Conservation (phyloP, 2,888 invertebrate genomes). For the Drosophila acutilabella region DNA sequence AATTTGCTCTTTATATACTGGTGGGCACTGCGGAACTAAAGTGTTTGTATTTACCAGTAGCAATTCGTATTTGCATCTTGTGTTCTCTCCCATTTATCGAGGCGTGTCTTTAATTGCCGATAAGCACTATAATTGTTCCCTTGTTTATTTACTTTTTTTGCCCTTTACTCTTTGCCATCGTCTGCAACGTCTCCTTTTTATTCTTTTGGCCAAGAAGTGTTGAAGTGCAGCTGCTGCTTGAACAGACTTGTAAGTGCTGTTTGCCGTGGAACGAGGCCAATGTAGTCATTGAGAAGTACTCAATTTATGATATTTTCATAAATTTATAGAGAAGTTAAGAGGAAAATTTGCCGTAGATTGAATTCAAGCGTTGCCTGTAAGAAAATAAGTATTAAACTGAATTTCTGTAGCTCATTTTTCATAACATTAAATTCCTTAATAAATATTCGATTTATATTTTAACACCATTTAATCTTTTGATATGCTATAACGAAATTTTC, state of each 20-base stretch:
- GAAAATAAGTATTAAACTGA: background rate
- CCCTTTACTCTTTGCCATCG: background rate
- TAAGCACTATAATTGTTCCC: constrained; percentile 64
- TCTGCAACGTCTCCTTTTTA: background rate
- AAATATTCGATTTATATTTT: background rate
- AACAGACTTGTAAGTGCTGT: constrained; percentile 15
- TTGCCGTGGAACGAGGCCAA: constrained; percentile 15
- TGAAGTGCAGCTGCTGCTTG: constrained; percentile 60
- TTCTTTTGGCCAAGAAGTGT: constrained; percentile 41
- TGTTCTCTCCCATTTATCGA: constrained; percentile 31
- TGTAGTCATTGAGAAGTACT: constrained; percentile 6
- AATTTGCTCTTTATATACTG: constrained; percentile 37
- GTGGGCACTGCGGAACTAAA: constrained; percentile 10
- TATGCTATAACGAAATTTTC: background rate
- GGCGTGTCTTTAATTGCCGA: constrained; percentile 68
- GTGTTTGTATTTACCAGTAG: constrained; percentile 37
- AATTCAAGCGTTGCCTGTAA: background rate
- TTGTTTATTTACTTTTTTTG: constrained; percentile 55
- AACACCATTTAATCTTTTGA: background rate
- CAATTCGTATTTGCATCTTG: constrained; percentile 39
- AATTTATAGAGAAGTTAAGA: background rate
- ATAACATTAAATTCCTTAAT: background rate
- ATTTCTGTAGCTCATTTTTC: background rate
- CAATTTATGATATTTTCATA: constrained; percentile 8
- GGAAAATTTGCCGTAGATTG: background rate